Evolutionary conservation across 2,888 invertebrate genomes (phyloP), one percentile per base, ranked within the genome.

Genomic region (Trichopoda pennipes): DNA sequence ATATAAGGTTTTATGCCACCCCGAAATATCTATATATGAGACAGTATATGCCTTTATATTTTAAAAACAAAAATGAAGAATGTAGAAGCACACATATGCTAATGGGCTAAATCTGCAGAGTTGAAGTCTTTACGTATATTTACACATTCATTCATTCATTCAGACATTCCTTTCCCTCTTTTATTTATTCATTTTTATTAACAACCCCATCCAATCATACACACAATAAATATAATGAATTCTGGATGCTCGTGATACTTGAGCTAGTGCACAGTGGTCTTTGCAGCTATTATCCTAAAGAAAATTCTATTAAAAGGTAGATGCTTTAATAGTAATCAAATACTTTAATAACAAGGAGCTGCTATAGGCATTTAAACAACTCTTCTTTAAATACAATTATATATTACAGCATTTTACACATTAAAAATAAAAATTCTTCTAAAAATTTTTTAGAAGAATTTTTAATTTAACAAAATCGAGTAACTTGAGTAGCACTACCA

Each of bases 191-290:
- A 28, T 56, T 70, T 70, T 56, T 68, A 61, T 75, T 51, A 66
- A 82, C 82, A 79, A 82, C 79, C 79, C 82, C 82, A 79, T 79
- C 75, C 70, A 82, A 74, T 61, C 61, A 53, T 61, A 68, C 68
- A 68, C 68, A 38, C 60, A 61, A 79, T 78, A 61, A 69, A 63
- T 42, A 81, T 64, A 70, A 64, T 60, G 70, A 74, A 82, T 75
- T 78, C 81, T 74, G 70, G 55, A 81, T 66, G 69, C 74, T 70
- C 38, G 47, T 66, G 42, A 44, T 42, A 72, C 72, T 61, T 61
- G 35, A 70, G 53, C 49, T 51, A 66, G 58, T 60, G 28, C 47
- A 81, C 81, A 77, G 72, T 77, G 80, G 75, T 0, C 16, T n/a
- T 44, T 44, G 6, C 42, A 44, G 10, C 2, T 38, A 10, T 12